Conservation (phyloP, 1,140 invertebrate genomes). For the Apis dorsata region DNA sequence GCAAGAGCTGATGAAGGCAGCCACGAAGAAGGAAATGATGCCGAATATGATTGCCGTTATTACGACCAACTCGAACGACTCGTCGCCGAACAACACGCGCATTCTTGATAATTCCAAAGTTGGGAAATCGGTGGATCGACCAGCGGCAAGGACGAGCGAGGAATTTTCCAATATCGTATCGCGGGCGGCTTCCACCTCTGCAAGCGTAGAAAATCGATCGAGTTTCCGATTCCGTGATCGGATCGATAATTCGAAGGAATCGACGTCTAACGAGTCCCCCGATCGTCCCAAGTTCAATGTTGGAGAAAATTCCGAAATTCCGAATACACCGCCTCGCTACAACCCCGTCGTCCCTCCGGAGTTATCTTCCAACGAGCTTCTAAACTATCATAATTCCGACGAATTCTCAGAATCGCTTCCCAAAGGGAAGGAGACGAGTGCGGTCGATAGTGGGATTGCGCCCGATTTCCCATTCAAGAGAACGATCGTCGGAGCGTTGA, state of each 20-base stretch:
- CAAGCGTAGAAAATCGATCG: neutral
- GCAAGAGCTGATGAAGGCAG: neutral
- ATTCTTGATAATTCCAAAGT: neutral
- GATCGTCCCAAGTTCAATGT: neutral
- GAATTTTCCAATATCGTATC: too few relatives aligned
- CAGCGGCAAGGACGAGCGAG: neutral
- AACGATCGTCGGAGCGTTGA: neutral
- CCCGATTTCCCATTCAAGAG: neutral
- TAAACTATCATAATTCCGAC: neutral
- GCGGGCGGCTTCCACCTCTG: neutral
- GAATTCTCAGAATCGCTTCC: neutral
- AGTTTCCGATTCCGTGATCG: neutral
- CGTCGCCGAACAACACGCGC: neutral
- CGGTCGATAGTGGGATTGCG: neutral
- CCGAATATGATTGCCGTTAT: neutral
- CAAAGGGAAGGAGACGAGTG: too few relatives aligned
- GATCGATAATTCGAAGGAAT: neutral
- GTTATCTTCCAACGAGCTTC: neutral
- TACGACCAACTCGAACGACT: conserved; percentile 1
- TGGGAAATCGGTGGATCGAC: neutral
- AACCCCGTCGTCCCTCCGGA: neutral
- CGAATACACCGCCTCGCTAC: too few relatives aligned
- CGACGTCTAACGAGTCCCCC: neutral
- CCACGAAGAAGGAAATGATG: neutral
- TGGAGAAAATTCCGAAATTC: neutral